Percentiles rank a stretch among this genome's conserved stretches.
Evolutionary conservation across 2,113 vertebrate species (phyloP).

Genomic region (Melanostigma gelatinosum): DNA sequence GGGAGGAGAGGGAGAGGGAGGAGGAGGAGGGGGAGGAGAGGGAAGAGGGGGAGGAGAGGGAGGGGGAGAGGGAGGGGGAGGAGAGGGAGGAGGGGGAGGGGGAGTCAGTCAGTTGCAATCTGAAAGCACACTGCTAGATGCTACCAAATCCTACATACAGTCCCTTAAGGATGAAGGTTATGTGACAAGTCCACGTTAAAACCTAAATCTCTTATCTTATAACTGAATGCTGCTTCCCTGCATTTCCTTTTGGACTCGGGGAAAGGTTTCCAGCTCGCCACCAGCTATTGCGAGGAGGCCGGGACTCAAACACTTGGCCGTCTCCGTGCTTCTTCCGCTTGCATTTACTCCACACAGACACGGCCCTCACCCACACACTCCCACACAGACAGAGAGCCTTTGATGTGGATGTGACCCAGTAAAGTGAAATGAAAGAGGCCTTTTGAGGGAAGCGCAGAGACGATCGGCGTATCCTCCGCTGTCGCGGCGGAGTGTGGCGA

Average conservation of each 20-base stretch:
- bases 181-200: too few relatives aligned
- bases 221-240: background rate
- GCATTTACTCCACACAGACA: conserved; percentile 21
- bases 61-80: too few relatives aligned
- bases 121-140: too few relatives aligned
- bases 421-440: conserved; percentile 49
- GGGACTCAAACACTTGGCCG: background rate
- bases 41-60: too few relatives aligned
- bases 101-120: too few relatives aligned
- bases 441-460: conserved; percentile 35
- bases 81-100: too few relatives aligned
- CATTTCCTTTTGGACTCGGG: background rate
- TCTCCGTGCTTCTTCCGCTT: conserved; percentile 23
- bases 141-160: too few relatives aligned
- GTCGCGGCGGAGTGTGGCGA: background rate
- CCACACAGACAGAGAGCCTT: conserved; percentile 37
- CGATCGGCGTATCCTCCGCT: conserved; percentile 42
- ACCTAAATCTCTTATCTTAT: background rate
- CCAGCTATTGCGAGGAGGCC: background rate
- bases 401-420: conserved; percentile 58
- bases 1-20: rapidly evolving
- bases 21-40: too few relatives aligned
- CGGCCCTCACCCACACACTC: conserved; percentile 33
- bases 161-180: too few relatives aligned
- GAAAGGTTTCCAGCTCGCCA: background rate